Conservation (phyloP, 2,888 invertebrate species). For the Drosophila kambysellisi region DNA sequence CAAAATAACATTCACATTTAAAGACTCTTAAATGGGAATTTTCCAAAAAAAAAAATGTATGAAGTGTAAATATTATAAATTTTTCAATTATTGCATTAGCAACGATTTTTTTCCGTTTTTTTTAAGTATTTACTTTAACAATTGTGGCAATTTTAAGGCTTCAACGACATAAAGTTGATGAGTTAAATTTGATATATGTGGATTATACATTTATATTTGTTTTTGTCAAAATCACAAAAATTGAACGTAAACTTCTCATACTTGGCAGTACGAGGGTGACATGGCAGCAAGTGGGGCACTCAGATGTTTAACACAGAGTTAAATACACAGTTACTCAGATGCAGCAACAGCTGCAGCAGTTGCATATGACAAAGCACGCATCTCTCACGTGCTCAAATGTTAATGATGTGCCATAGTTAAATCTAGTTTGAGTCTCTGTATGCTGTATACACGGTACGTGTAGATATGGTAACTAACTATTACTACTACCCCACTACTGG, state of each 20-base stretch:
- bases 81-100: too few relatives aligned
- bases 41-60: background rate
- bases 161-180: too few relatives aligned
- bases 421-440: constrained; percentile 4
- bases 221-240: background rate
- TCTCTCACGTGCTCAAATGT: constrained; percentile 73
- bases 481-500: constrained; percentile 1
- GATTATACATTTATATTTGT: background rate
- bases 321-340: background rate
- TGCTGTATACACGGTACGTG: constrained; percentile 23
- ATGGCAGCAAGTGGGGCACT: constrained; percentile 12
- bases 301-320: constrained; percentile 8
- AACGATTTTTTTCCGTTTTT: too few relatives aligned
- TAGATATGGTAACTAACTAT: constrained; percentile 61
- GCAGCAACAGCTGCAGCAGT: constrained; percentile 56
- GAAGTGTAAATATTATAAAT: too few relatives aligned
- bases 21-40: background rate
- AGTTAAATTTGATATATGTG: background rate
- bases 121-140: too few relatives aligned
- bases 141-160: too few relatives aligned
- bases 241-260: constrained; percentile 7
- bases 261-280: constrained; percentile 4
- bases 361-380: constrained; percentile 64
- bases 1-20: background rate
- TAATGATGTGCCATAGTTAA: constrained; percentile 65